Conservation (phyloP, 2,888 invertebrate genomes). For the Agriopis aurantiaria region DNA sequence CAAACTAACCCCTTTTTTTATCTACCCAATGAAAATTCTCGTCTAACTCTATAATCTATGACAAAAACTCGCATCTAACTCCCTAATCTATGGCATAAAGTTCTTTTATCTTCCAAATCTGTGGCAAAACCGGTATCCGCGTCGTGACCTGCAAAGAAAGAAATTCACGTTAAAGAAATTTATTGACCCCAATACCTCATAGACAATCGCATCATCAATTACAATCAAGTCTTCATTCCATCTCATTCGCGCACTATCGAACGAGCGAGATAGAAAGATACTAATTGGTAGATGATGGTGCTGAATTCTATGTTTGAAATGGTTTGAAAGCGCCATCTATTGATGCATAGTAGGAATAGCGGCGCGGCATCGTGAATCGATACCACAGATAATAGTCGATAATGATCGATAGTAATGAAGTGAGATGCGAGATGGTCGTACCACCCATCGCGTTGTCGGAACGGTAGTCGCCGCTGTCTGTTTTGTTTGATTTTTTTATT, state of each 20-base stretch:
- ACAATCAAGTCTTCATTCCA: slow-evolving; percentile 71
- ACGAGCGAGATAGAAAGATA: slow-evolving; percentile 53
- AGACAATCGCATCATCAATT: slow-evolving; percentile 84
- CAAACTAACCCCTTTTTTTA: slow-evolving; percentile 40
- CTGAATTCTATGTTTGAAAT: slow-evolving; percentile 76
- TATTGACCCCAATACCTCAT: slow-evolving; percentile 74
- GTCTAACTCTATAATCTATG: slow-evolving; percentile 11
- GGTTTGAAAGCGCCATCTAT: slow-evolving; percentile 76
- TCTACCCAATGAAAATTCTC: neutral
- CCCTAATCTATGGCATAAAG: slow-evolving; percentile 5
- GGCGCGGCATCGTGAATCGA: slow-evolving; percentile 70
- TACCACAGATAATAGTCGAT: slow-evolving; percentile 69
- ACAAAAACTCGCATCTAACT: slow-evolving; percentile 5
- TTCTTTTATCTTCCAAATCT: slow-evolving; percentile 21
- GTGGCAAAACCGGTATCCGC: slow-evolving; percentile 37
- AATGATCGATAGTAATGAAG: slow-evolving; percentile 82
- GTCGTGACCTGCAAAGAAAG: slow-evolving; percentile 71
- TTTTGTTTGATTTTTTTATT: slow-evolving; percentile 64
- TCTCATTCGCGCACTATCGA: slow-evolving; percentile 53
- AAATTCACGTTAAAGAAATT: slow-evolving; percentile 73
- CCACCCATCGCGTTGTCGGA: slow-evolving; percentile 76
- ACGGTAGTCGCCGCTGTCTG: slow-evolving; percentile 75
- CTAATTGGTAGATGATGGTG: slow-evolving; percentile 83
- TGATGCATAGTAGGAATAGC: slow-evolving; percentile 84
- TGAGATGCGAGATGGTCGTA: slow-evolving; percentile 62